These are phyloP conservation scores for Drosophila robusta DNA, from an alignment of 2,888 invertebrate species.

Conservation along the genomic window DNA sequence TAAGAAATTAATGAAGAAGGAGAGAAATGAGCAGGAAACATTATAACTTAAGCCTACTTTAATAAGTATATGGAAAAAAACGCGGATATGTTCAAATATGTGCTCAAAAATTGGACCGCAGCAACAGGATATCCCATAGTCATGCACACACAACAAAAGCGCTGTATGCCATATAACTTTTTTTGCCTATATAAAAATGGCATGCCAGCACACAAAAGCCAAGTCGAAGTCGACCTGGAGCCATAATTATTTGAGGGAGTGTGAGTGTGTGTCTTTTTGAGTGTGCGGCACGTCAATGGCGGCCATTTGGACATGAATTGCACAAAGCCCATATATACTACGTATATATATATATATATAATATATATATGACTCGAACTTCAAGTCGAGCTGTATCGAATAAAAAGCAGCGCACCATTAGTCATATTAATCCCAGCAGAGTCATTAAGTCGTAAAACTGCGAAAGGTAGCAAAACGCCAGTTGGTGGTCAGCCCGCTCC, in stretches of 20 bases:
- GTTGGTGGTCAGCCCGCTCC: constrained; percentile 7
- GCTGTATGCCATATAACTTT: constrained; percentile 16
- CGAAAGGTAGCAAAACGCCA: constrained; percentile 58
- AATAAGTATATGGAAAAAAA: background rate
- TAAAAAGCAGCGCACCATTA: constrained; percentile 72
- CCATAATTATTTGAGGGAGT: constrained; percentile 64
- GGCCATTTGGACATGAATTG: constrained; percentile 70
- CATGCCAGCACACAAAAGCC: constrained; percentile 70
- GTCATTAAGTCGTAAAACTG: constrained; percentile 80
- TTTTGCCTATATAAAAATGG: constrained; percentile 54
- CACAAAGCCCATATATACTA: constrained; percentile 55
- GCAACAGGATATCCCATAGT: constrained; percentile 14
- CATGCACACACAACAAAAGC: constrained; percentile 4
- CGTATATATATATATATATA: background rate
- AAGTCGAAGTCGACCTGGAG: constrained; percentile 46
- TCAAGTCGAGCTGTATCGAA: constrained; percentile 52
- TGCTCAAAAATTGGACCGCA: background rate
- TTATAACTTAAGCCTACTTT: background rate
- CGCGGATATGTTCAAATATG: background rate
- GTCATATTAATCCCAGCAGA: constrained; percentile 80
- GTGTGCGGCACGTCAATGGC: constrained; percentile 32
- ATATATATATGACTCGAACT: constrained; percentile 12
- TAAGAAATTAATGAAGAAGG: background rate
- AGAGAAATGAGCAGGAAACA: background rate
- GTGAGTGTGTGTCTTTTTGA: constrained; percentile 23